Conservation (phyloP, 2,888 invertebrate species). For the Galerucella pusilla region DNA sequence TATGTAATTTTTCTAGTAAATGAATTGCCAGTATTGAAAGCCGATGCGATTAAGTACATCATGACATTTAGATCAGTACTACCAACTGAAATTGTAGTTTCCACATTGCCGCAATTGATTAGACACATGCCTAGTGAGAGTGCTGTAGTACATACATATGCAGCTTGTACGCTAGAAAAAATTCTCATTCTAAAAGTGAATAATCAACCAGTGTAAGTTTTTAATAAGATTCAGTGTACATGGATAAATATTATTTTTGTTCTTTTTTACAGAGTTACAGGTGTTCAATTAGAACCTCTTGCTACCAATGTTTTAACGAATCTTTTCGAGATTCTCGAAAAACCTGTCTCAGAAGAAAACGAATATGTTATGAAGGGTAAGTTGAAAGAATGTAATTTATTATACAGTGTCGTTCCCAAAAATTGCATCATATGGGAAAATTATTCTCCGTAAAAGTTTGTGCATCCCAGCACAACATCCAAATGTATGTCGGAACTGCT, state of each 20-base stretch:
- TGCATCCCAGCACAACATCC: too few relatives aligned
- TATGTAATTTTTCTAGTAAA: constrained; percentile 73
- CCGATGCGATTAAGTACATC: constrained; percentile 95
- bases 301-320: constrained; percentile 77
- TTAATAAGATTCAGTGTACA: constrained; percentile 9
- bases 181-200: constrained; percentile 80
- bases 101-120: constrained; percentile 82
- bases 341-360: constrained; percentile 86
- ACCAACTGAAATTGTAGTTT: constrained; percentile 80
- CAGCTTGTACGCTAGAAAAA: constrained; percentile 92
- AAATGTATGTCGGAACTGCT: not conserved
- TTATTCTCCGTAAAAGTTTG: too few relatives aligned
- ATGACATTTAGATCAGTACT: constrained; percentile 95
- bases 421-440: too few relatives aligned
- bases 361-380: constrained; percentile 97
- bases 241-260: not conserved
- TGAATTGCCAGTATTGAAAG: constrained; percentile 90
- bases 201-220: constrained; percentile 67
- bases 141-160: constrained; percentile 94
- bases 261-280: constrained; percentile 67
- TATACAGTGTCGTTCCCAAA: too few relatives aligned
- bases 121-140: constrained; percentile 80
- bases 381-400: not conserved
- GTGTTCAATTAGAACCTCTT: constrained; percentile 74
- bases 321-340: constrained; percentile 80